Evolutionary conservation across 2,113 vertebrate genomes (phyloP), one percentile per base, ranked within the genome.

Genomic region (Camelus bactrianus): DNA sequence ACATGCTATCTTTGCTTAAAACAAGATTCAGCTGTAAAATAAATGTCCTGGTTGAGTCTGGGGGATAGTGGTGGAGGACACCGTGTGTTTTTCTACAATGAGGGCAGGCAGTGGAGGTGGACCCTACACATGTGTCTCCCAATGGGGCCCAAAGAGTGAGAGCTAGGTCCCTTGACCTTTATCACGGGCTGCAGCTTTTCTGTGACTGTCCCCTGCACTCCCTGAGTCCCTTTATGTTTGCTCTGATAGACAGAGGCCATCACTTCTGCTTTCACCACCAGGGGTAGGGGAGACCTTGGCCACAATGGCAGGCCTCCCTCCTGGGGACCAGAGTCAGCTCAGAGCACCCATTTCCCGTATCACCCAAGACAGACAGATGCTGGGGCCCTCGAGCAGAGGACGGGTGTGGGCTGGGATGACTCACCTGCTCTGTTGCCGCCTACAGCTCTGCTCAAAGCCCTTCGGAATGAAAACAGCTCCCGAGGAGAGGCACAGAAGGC

Each of bases 401-500:
- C 2, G 16, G 72, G 72, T 75, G 93, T 98, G 89, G 97, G 95
- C 82, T 94, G 97, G 38, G 24, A 93, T 97, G 97, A 97, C 77
- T 98, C 91, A 96, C 85, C 92, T 95, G 85, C 91, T 96, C 94
- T 94, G 81, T 77, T 0, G 0, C 80, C 2, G 0, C 97, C 95
- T 89, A 85, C 96, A 94, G 72, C 58, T 89, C 0, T 0, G 81
- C 85, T 89, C 15, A 88, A 58, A 96, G 94, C 84, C 82, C 67
- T 92, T 97, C n/a, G 3, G 52, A 96, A 96, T 91, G 81, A 54
- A 48, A 79, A 75, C 93, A 86, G n/a, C 93, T 95, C 26, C 80
- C 52, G 22, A 58, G 89, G 75, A 96, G 73, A 93, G 88, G 77
- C 75, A 85, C 38, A 64, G 77, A 92, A 96, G 80, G 54, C 69